These are phyloP conservation scores for Leptodactylus fuscus DNA, from an alignment of 2,113 vertebrate species.

Conservation along the genomic window DNA sequence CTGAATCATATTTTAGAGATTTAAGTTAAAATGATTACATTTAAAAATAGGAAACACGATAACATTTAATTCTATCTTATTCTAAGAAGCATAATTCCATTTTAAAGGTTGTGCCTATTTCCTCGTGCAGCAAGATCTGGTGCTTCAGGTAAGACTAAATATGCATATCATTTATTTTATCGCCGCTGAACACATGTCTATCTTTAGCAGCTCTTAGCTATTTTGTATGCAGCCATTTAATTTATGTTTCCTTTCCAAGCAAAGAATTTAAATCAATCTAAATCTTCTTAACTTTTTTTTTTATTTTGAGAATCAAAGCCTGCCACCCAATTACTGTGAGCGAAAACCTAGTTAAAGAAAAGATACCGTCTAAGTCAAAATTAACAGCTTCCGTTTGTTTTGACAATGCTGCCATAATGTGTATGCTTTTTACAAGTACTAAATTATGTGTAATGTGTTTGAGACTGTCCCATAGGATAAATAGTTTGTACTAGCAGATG, in stretches of 20 bases:
- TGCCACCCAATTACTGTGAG: conserved; percentile 27
- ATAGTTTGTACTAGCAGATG: not conserved
- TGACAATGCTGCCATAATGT: conserved; percentile 10
- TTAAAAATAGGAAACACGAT: not conserved
- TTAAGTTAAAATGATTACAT: not conserved
- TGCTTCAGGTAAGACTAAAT: conserved; percentile 47
- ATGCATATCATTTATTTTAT: conserved; percentile 50
- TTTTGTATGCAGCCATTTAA: conserved; percentile 33
- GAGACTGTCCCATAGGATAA: not conserved
- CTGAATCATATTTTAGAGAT: not conserved
- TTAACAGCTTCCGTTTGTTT: conserved; percentile 13
- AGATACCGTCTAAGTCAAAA: conserved; percentile 5
- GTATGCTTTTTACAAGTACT: conserved; percentile 17
- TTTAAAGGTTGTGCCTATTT: conserved; percentile 22
- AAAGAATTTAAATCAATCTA: conserved; percentile 43
- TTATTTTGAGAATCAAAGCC: conserved; percentile 18
- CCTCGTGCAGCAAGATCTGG: not conserved
- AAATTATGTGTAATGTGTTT: conserved; percentile 7
- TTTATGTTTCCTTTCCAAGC: conserved; percentile 35
- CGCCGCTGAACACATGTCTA: conserved; percentile 33
- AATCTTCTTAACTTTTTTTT: conserved; percentile 39
- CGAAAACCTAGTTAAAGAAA: conserved; percentile 4
- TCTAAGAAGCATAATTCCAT: conserved; percentile 9
- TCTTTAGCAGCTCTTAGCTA: conserved; percentile 43
- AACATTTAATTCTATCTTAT: not conserved